Evolutionary conservation across 2,888 invertebrate genomes (phyloP).

Genomic region (Agapetus fuscipes): DNA sequence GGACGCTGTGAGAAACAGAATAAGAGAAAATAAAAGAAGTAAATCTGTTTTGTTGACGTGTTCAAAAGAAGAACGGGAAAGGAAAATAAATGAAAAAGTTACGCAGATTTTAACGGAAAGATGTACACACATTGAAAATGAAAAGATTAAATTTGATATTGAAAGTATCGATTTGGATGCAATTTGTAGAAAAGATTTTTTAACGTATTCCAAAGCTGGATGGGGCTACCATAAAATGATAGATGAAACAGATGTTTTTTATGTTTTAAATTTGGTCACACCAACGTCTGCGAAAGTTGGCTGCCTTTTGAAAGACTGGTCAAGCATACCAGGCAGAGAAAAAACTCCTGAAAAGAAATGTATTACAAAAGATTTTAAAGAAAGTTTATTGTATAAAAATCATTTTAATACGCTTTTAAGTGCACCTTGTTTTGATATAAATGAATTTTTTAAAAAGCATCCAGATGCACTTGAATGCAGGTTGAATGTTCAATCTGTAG

Average conservation of each 20-base stretch:
- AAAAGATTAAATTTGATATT: too few relatives aligned
- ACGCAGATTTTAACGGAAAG: constrained; percentile 25
- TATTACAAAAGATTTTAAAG: constrained; percentile 28
- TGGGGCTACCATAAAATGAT: constrained; percentile 21
- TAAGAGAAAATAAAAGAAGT: constrained; percentile 26
- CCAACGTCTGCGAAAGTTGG: constrained; percentile 33
- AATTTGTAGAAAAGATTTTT: constrained; percentile 10
- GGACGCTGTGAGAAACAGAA: constrained; percentile 21
- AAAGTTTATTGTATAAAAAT: constrained; percentile 30
- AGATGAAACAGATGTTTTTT: constrained; percentile 32
- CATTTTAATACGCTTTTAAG: constrained; percentile 35
- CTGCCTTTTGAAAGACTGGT: constrained; percentile 51
- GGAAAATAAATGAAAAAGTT: constrained; percentile 33
- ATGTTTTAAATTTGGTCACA: constrained; percentile 39
- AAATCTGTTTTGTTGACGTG: constrained; percentile 28
- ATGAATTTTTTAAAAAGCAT: too few relatives aligned
- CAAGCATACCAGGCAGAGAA: constrained; percentile 53
- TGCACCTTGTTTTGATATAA: constrained; percentile 26
- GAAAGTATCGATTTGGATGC: constrained; percentile 11
- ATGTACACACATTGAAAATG: constrained; percentile 1
- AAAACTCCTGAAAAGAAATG: constrained; percentile 36
- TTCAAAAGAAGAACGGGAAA: constrained; percentile 29
- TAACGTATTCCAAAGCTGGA: constrained; percentile 10
- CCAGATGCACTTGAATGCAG: too few relatives aligned
- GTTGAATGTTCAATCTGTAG: too few relatives aligned